Evolutionary conservation across 2,888 invertebrate species (phyloP), one percentile per base, ranked within the genome.

Genomic region (Cerceris rybyensis): DNA sequence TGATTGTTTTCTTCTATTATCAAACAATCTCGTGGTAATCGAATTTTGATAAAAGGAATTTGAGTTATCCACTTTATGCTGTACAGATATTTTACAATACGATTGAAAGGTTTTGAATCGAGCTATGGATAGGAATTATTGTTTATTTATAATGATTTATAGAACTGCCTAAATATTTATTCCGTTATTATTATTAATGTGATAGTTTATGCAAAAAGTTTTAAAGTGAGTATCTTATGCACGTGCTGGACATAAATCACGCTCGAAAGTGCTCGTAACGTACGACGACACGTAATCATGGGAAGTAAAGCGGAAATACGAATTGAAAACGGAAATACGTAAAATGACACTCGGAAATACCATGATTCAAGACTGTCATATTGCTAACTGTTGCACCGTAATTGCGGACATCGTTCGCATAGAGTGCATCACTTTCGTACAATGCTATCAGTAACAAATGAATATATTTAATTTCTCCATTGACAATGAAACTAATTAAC

Each of bases 281-380:
- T 2, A 9, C 28, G 11, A 28, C 61, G 41, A 50, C 42, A 17
- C 46, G 63, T 39, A 66, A 70, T 41, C 8, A 16, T 52, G 50
- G 50, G 59, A 61, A 57, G 41, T 43, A 14, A 8, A 16, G 9
- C 76, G 72, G 72, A 72, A 76, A 54, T 41, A 67, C 41, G 28
- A 50, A 64, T 72, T 76, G 58, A 49, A 59, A 61, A 17, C 66
- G 76, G 76, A 76, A 76, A 72, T 76, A 68, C 59, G 9, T 67
- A 52, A 75, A 75, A 72, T 41, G 72, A 58, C 59, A 68, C 49
- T 54, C 76, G 72, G 67, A 63, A 52, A 65, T 64, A 67, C n/a
- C 41, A 41, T 6, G 17, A 54, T 72, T 52, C 49, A 55, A 11
- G 14, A 4, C 11, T 46, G 46, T 46, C 46, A 11, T 46, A 11